These are phyloP conservation scores for Taeniopygia guttata DNA, from an alignment of 2,797 vertebrate genomes.

Conservation along the genomic window DNA sequence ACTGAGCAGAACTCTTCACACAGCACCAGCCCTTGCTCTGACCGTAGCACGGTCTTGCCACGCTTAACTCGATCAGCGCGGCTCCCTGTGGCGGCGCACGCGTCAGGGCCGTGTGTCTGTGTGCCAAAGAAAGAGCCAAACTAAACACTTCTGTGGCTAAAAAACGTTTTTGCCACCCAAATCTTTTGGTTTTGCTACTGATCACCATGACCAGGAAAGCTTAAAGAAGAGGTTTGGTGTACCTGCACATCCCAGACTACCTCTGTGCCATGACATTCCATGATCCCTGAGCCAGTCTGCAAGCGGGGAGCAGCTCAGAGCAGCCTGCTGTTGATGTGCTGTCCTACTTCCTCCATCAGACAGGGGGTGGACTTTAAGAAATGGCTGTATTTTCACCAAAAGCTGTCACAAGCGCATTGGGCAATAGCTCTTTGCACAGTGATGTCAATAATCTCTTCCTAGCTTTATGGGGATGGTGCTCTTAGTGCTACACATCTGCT, in stretches of 20 bases:
- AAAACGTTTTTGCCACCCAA: not conserved
- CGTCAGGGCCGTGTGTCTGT: accelerated
- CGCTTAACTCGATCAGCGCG: accelerated
- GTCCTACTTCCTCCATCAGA: not conserved
- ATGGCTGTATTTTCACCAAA: not conserved
- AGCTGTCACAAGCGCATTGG: not conserved
- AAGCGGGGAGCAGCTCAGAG: not conserved
- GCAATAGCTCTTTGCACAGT: not conserved
- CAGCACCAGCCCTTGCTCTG: not conserved
- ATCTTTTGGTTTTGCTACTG: not conserved
- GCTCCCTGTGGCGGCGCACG: not conserved
- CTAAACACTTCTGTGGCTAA: not conserved
- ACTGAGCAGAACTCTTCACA: not conserved
- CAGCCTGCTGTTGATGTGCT: not conserved
- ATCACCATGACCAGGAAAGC: not conserved
- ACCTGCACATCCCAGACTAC: not conserved
- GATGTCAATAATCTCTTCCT: not conserved
- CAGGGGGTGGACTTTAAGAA: not conserved
- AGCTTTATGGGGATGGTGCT: not conserved
- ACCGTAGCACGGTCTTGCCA: accelerated
- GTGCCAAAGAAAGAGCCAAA: not conserved
- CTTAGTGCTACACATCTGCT: not conserved
- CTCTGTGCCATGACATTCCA: not conserved
- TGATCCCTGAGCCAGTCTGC: not conserved
- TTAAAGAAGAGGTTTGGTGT: not conserved